Percentiles rank a stretch among this genome's conserved stretches.
phyloP scores from a whole-genome alignment of 2,113 vertebrate genomes.

The Caloenas nicobarica region DNA sequence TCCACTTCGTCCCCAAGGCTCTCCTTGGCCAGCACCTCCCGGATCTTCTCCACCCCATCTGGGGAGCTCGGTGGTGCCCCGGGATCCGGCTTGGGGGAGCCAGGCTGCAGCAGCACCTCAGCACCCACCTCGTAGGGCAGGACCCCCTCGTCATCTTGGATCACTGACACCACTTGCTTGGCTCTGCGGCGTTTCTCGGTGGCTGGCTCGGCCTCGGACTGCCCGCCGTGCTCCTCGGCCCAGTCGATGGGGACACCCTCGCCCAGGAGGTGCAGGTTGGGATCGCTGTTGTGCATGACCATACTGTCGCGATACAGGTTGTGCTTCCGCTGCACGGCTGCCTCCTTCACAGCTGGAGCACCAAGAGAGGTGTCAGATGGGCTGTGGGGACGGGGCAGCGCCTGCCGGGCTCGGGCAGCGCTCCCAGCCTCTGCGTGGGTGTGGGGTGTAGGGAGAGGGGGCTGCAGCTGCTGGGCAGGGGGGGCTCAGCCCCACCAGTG shows the following conservation, averaged over 20 bases:
- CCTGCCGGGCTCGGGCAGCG: fast-evolving
- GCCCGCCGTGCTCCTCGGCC: constrained; percentile 73
- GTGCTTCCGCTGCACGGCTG: constrained; percentile 90
- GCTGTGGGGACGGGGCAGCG: fast-evolving
- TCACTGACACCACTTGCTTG: constrained; percentile 92
- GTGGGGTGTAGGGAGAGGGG: background rate
- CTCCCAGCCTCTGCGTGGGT: background rate
- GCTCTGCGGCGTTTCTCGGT: constrained; percentile 73
- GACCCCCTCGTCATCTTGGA: constrained; percentile 79
- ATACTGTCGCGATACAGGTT: constrained; percentile 97
- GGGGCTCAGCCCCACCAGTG: background rate
- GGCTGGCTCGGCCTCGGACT: constrained; percentile 19
- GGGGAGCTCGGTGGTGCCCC: constrained; percentile 31
- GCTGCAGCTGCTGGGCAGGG: background rate
- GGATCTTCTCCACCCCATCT: constrained; percentile 76
- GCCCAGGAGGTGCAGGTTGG: constrained; percentile 88
- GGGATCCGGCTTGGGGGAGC: constrained; percentile 59
- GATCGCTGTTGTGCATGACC: constrained; percentile 91
- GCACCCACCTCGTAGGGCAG: constrained; percentile 77
- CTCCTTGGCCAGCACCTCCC: constrained; percentile 75
- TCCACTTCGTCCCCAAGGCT: background rate
- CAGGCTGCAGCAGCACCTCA: constrained; percentile 76
- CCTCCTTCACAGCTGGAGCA: constrained; percentile 91
- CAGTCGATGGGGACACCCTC: constrained; percentile 85
- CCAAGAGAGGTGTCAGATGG: background rate